Percentiles rank a stretch among this genome's conserved stretches.
Conservation (phyloP, 2,113 vertebrate genomes). For the Speoplatyrhinus poulsoni region DNA sequence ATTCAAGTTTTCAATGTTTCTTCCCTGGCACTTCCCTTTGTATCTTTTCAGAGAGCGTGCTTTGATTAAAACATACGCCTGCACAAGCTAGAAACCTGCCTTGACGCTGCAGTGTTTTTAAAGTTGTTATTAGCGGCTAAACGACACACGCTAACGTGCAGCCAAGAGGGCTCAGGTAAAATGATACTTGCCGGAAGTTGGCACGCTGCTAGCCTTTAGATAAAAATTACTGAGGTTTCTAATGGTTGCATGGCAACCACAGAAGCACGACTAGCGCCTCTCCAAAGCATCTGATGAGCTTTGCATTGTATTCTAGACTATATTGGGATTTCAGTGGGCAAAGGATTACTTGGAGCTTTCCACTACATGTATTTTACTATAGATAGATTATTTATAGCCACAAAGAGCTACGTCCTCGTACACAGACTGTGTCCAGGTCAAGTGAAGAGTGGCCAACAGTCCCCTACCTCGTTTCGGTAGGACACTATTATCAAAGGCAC, state of each 20-base stretch:
- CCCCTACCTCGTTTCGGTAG: neutral
- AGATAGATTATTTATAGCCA: too few species aligned
- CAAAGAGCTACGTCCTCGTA: too few species aligned
- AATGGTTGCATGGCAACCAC: conserved; percentile 56
- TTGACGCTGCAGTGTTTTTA: too few species aligned
- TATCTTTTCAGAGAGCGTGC: neutral
- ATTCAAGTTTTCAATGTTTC: too few species aligned
- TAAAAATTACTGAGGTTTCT: conserved; percentile 25
- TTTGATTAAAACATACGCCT: neutral
- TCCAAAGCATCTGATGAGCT: conserved; percentile 18
- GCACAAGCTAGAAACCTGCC: neutral
- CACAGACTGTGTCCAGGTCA: too few species aligned
- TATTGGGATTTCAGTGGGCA: too few species aligned
- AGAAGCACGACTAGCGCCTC: conserved; percentile 20
- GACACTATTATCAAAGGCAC: neutral
- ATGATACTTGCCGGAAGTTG: too few species aligned
- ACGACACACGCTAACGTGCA: too few species aligned
- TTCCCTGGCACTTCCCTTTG: neutral
- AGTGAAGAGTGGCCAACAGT: neutral
- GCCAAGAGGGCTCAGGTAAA: too few species aligned
- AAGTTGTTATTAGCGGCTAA: too few species aligned
- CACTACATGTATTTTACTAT: too few species aligned
- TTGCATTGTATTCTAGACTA: neutral
- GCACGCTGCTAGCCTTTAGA: neutral
- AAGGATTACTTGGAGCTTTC: too few species aligned